Conservation (phyloP, 2,888 invertebrate genomes). For the Caenorhabditis becei region DNA sequence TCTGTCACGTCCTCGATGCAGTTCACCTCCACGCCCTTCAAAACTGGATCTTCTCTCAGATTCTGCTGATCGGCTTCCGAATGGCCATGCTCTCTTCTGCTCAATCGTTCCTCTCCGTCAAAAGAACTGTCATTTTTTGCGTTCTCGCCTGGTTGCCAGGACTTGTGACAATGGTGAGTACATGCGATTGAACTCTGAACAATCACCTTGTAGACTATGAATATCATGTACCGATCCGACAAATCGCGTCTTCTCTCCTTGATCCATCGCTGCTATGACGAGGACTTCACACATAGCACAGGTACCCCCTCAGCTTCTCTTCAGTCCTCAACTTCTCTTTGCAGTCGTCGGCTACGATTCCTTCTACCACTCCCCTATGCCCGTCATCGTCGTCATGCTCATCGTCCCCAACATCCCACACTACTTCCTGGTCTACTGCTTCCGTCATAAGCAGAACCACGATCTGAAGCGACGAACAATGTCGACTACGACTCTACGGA, state of each 20-base stretch:
- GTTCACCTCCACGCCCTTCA: slow-evolving; percentile 55
- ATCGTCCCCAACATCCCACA: slow-evolving; percentile 52
- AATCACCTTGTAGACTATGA: slow-evolving; percentile 17
- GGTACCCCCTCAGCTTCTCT: neutral
- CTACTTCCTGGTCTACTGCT: slow-evolving; percentile 48
- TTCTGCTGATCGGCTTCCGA: slow-evolving; percentile 56
- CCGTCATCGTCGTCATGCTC: slow-evolving; percentile 28
- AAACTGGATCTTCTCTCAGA: slow-evolving; percentile 59
- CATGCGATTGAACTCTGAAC: no score
- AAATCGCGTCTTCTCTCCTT: slow-evolving; percentile 23
- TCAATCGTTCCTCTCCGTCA: slow-evolving; percentile 45
- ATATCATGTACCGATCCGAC: slow-evolving; percentile 20
- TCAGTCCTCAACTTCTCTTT: neutral
- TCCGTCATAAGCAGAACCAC: slow-evolving; percentile 59
- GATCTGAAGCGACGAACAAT: slow-evolving; percentile 49
- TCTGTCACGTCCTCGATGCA: slow-evolving; percentile 43
- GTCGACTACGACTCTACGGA: slow-evolving; percentile 45
- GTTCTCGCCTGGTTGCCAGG: slow-evolving; percentile 50
- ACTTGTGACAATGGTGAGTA: slow-evolving; percentile 43
- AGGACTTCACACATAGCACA: slow-evolving; percentile 39
- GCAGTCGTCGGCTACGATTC: slow-evolving; percentile 54
- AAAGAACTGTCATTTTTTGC: slow-evolving; percentile 35
- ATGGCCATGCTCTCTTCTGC: slow-evolving; percentile 50
- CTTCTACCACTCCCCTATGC: slow-evolving; percentile 53
- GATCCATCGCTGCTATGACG: slow-evolving; percentile 44